Evolutionary conservation across 2,888 invertebrate genomes (phyloP), one percentile per base, ranked within the genome.

Genomic region (Bimastos eiseni): DNA sequence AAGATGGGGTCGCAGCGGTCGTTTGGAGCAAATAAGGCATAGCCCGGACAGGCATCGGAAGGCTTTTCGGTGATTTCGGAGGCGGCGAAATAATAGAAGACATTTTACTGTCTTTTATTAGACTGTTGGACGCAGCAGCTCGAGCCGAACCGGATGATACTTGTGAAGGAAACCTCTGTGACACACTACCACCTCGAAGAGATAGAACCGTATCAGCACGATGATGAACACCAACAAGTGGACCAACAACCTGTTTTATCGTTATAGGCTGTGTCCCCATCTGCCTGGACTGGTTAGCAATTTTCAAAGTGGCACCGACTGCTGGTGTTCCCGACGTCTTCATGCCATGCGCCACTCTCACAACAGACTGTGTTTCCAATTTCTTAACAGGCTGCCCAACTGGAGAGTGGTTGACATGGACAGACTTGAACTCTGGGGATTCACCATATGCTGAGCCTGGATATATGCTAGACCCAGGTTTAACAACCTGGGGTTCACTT

Each of bases 11-110:
- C 34, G 8, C 34, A 36, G 37, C 86, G 37, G 86, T 21, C 19
- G 86, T n/a, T 33, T 86, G 86, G 37, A 86, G 36, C 37, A 34
- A 34, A 37, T 86, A 86, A 86, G 86, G 86, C 86, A 86, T 37
- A 24, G 36, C 11, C 36, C 86, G 86, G 24, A 36, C 86, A 37
- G 86, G 86, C 36, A 37, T 37, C 24, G 86, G 86, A 34, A 36
- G 86, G 37, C 36, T 86, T 86, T 37, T 86, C 33, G 86, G 86
- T 37, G 86, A 86, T 37, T 30, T 21, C 8, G 33, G 36, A 37
- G 86, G 36, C 34, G 36, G 24, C 15, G 86, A 86, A 86, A 86
- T 86, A 19, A 86, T 34, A 21, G 37, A 86, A 24, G 86, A 86
- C 86, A 86, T 86, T 17, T 86, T 86, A 37, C 37, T 86, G 86